Percentiles rank a stretch among this genome's conserved stretches.
phyloP scores from a whole-genome alignment of 2,113 vertebrate genomes.

The human region DNA sequence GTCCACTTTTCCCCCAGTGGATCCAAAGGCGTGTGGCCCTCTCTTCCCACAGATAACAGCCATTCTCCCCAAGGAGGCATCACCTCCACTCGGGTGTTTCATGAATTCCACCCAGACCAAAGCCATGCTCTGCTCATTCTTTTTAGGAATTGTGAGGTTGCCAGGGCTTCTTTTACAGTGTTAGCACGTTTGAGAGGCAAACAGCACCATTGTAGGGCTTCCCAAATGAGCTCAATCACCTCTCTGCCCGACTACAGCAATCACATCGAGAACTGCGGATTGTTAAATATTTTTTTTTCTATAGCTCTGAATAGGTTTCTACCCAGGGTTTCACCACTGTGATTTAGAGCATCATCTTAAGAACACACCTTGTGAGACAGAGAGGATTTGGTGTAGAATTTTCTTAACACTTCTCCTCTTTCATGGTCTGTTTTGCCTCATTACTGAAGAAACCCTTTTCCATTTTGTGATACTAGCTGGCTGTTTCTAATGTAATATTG shows the following conservation, averaged over 20 bases:
- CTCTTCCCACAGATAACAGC: not conserved
- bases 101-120: not conserved
- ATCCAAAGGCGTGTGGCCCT: no score
- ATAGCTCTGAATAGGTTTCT: not conserved
- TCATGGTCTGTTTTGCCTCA: not conserved
- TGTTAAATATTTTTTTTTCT: no score
- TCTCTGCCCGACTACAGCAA: not conserved
- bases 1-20: not conserved
- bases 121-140: not conserved
- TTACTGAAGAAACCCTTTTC: not conserved
- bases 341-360: not conserved
- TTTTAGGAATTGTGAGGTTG: not conserved
- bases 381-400: not conserved
- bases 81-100: not conserved
- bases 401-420: not conserved
- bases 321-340: not conserved
- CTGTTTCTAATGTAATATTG: not conserved
- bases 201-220: not conserved
- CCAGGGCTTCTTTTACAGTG: not conserved
- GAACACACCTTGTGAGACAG: not conserved
- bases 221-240: not conserved
- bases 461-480: not conserved
- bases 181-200: not conserved
- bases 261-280: not conserved
- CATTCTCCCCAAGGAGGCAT: not conserved